Conservation (phyloP, 2,113 vertebrate genomes). For the Neoarius graeffei region DNA sequence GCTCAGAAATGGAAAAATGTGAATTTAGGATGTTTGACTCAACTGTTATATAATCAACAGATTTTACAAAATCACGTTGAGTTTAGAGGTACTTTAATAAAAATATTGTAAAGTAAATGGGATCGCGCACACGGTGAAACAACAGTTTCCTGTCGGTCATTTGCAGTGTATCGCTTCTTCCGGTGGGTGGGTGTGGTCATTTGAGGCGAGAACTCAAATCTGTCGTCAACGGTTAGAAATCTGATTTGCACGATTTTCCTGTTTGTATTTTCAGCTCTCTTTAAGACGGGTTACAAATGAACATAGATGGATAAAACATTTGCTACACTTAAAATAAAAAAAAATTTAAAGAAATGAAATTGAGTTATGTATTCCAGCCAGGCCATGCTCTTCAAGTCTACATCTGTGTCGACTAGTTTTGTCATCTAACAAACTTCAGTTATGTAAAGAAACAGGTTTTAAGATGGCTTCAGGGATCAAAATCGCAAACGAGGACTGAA, state of each 20-base stretch:
- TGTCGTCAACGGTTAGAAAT: neutral
- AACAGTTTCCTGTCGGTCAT: neutral
- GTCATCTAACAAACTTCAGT: neutral
- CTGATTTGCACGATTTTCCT: neutral
- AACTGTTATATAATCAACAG: neutral
- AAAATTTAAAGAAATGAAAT: neutral
- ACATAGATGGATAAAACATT: neutral
- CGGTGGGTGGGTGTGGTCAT: no score
- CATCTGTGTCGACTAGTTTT: neutral
- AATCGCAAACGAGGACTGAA: neutral
- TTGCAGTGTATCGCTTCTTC: neutral
- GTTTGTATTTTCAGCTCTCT: neutral
- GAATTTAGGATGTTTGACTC: neutral
- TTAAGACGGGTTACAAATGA: neutral
- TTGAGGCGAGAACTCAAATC: neutral
- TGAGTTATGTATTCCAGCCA: no score
- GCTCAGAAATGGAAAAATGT: neutral
- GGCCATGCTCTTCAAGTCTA: neutral
- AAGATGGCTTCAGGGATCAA: neutral
- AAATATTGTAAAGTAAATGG: neutral
- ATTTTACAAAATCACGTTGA: no score
- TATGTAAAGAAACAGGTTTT: neutral
- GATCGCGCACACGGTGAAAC: neutral
- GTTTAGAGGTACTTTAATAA: neutral
- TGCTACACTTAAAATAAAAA: neutral